Evolutionary conservation across 2,113 vertebrate species (phyloP).

Genomic region (Pangasianodon gigas): DNA sequence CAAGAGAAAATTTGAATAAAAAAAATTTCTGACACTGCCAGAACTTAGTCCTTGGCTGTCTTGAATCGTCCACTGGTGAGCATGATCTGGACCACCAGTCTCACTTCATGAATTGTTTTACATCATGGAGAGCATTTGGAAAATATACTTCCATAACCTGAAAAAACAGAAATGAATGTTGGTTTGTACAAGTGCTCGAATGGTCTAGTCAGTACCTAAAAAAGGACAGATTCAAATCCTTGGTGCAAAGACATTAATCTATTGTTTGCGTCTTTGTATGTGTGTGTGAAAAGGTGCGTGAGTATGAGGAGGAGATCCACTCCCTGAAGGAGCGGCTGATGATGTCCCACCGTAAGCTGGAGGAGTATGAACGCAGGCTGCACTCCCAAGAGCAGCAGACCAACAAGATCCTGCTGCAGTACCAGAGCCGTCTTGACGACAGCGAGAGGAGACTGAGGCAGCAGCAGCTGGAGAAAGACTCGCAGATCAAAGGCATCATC

Average conservation of each 20-base stretch:
- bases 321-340: conserved; percentile 90
- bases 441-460: conserved; percentile 88
- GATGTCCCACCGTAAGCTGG: conserved; percentile 96
- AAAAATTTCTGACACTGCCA: no score
- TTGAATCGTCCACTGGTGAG: no score
- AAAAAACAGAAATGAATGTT: not conserved
- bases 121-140: no score
- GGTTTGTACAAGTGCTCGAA: no score
- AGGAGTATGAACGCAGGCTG: conserved; percentile 90
- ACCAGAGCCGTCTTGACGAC: conserved; percentile 92
- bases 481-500: conserved; percentile 97
- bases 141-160: not conserved
- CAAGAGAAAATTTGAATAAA: no score
- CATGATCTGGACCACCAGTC: no score
- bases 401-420: conserved; percentile 90
- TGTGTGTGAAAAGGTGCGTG: conserved; percentile 77
- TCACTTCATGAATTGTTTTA: no score
- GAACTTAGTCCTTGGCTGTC: no score
- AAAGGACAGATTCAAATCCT: not conserved
- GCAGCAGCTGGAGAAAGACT: conserved; percentile 93
- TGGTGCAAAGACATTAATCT: not conserved
- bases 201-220: not conserved
- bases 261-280: not conserved
- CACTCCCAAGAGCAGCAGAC: conserved; percentile 90
- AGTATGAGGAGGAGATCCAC: conserved; percentile 95